Base-by-base conservation (phyloP, 2,797 vertebrate species). In the Hoplostethus atlanticus region DNA sequence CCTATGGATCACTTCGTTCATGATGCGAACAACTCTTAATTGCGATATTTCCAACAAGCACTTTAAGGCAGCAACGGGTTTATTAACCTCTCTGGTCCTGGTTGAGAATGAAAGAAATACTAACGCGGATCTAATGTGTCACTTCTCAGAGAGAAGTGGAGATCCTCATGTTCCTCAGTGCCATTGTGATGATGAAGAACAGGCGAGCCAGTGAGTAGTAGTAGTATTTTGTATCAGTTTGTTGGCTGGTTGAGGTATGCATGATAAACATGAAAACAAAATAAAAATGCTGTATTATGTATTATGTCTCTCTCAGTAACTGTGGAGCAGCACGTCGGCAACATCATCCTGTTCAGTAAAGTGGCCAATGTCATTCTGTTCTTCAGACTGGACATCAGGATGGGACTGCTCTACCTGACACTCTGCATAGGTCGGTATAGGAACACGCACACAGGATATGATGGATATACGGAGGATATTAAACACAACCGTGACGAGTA, bases 111-210 rank as follows among this genome's bases (percentile, higher is more conserved):
- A 8, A 8, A 6, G 34, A 36, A 8, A 36, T 36, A 36, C 34
- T 42, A 10, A 42, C 10, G 40, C 10, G 1, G 9, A 42, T 42
- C 34, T 36, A 36, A 10, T 53, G 13, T 52, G 36, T 86, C 47
- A 84, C 12, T 79, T 65, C n/a, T 47, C 90, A 98, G 97, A 96
- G 97, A 63, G 97, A 99, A 85, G 97, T 99, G 76, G 97, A 99
- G 92, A 97, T 99, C 76, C 93, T 99, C 58, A 99, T 99, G 97
- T 99, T 99, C 66, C 96, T 99, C 73, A 99, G 97, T 3, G 97
- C 97, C 82, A 99, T 99, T 1, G 97, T 99, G 71, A 99, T 99
- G 97, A 97, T 99, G 97, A 99, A 99, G 92, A 99, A 99, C 92
- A 93, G 97, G 21, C 93, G 97, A 85, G 96, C 97, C 3, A 98